Evolutionary conservation across 2,797 vertebrate species (phyloP).

Genomic region (Pseudopleuronectes americanus): DNA sequence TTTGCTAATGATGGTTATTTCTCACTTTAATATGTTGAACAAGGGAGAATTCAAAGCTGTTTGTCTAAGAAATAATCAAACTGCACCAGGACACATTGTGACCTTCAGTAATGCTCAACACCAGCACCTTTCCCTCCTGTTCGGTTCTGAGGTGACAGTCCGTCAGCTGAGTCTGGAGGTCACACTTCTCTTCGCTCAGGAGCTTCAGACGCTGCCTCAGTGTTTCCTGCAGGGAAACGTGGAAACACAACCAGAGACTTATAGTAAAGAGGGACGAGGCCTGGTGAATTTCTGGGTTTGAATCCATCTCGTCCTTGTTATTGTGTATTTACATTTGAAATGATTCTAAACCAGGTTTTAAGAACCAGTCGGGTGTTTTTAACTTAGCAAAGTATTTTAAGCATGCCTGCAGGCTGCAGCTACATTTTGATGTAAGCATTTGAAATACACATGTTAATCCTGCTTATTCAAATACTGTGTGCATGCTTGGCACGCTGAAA

Average conservation of each 20-base stretch:
- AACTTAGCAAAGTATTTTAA: not conserved
- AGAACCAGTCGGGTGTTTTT: not conserved
- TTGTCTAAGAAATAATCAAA: constrained; percentile 39
- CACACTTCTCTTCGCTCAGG: constrained; percentile 84
- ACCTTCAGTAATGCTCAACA: not conserved
- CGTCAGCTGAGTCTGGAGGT: constrained; percentile 86
- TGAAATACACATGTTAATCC: not conserved
- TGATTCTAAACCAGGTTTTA: too few relatives aligned
- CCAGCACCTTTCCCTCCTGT: constrained; percentile 88
- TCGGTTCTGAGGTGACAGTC: constrained; percentile 84
- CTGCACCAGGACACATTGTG: constrained; percentile 8
- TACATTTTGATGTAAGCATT: not conserved
- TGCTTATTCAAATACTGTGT: too few relatives aligned
- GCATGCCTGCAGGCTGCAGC: not conserved
- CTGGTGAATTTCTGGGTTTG: not conserved
- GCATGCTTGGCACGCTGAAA: too few relatives aligned
- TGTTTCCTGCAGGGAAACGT: constrained; percentile 75
- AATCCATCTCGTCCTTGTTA: not conserved
- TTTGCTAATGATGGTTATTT: constrained; percentile 36
- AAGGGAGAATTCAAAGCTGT: constrained; percentile 26
- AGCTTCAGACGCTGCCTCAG: constrained; percentile 86
- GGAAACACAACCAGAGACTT: not conserved
- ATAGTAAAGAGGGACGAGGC: not conserved
- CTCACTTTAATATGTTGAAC: constrained; percentile 13
- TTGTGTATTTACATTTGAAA: not conserved